Percentiles rank a stretch among this genome's conserved stretches.
These are phyloP conservation scores for Idaea aversata DNA, from an alignment of 2,888 invertebrate species.

Conservation along the genomic window DNA sequence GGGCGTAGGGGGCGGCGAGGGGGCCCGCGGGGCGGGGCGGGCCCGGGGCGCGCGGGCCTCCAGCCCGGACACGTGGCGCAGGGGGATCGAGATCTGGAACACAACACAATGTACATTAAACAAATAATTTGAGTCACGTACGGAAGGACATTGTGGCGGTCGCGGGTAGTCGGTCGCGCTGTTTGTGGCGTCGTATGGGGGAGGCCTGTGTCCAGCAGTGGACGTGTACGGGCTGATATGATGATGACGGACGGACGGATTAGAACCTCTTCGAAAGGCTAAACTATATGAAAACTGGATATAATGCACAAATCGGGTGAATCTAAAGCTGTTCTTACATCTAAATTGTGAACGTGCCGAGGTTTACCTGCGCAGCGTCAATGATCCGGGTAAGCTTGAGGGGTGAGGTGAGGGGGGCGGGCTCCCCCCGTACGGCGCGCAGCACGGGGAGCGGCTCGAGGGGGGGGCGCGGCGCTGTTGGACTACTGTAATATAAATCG, in stretches of 20 bases:
- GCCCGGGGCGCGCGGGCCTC: constrained; percentile 51
- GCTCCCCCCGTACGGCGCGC: constrained; percentile 46
- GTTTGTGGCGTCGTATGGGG: no score
- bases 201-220: no score
- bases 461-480: constrained; percentile 11
- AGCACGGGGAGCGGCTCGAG: constrained; percentile 30
- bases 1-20: constrained; percentile 19
- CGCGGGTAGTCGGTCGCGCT: no score
- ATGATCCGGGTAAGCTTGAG: constrained; percentile 35
- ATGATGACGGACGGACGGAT: neutral
- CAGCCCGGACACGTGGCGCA: constrained; percentile 64
- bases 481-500: neutral
- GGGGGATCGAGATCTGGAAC: constrained; percentile 53
- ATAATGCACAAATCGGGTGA: no score
- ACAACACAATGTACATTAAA: constrained; percentile 2
- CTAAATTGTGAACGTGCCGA: no score
- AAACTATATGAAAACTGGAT: no score
- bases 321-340: no score
- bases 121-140: no score
- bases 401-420: constrained; percentile 39
- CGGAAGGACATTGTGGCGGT: no score
- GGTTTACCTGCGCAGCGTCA: constrained; percentile 35
- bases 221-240: no score
- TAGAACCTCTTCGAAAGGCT: constrained; percentile 8
- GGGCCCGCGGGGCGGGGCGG: constrained; percentile 49